phyloP scores from a whole-genome alignment of 1,140 invertebrate species.

The Harpegnathos saltator region DNA sequence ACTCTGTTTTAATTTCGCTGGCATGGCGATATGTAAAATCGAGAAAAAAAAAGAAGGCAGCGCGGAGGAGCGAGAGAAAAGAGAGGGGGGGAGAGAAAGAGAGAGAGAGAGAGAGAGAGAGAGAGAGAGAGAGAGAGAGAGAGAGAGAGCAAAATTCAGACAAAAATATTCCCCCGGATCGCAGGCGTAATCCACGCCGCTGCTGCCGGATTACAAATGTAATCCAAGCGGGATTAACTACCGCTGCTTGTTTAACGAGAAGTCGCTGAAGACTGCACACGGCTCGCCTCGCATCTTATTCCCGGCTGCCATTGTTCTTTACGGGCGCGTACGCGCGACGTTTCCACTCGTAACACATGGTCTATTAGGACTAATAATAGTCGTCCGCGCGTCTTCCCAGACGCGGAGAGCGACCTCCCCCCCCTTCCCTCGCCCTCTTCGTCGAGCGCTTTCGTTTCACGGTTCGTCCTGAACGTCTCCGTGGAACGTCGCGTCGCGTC shows the following conservation, averaged over 20 bases:
- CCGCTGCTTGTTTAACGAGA: conserved; percentile 45
- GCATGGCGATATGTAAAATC: conserved; percentile 3
- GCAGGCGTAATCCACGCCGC: conserved; percentile 48
- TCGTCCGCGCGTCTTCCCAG: conserved; percentile 38
- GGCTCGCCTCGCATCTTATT: conserved; percentile 38
- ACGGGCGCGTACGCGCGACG: conserved; percentile 39
- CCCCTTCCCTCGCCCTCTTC: conserved; percentile 42
- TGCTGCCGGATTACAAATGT: conserved; percentile 48
- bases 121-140: not conserved
- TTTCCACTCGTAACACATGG: conserved; percentile 79
- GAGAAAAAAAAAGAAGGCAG: not conserved
- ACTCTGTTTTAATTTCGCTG: conserved; percentile 8
- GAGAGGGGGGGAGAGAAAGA: not conserved
- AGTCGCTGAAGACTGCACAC: conserved; percentile 44
- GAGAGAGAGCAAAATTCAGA: conserved; percentile 8
- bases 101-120: not conserved
- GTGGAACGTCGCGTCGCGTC: not conserved
- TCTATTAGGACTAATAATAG: conserved; percentile 85
- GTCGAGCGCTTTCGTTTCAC: conserved; percentile 33
- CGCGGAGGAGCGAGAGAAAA: no score
- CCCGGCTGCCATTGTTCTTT: conserved; percentile 51
- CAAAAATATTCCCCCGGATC: conserved; percentile 54
- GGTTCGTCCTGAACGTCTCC: conserved; percentile 27
- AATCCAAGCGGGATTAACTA: conserved; percentile 38
- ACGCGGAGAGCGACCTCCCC: conserved; percentile 40